Base-by-base conservation (phyloP, 2,888 invertebrate genomes). In the Zaprionus bogoriensis region DNA sequence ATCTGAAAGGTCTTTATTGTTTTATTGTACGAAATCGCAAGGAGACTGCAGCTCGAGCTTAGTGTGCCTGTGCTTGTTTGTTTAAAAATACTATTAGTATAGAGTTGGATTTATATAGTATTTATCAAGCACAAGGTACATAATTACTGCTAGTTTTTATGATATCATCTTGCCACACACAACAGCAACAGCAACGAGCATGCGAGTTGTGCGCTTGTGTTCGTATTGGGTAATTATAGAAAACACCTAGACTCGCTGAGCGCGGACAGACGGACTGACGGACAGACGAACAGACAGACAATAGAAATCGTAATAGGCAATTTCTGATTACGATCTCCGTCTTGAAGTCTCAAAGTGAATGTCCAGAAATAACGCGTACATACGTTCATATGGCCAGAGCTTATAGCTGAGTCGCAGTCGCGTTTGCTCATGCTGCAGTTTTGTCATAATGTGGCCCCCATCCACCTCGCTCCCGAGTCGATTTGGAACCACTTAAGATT, bases 1-100 rank as follows among this genome's bases (percentile, higher is more conserved):
- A 86, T 80, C 77, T 73, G 81, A 86, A 70, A 86, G 80, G 67
- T 78, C 53, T 61, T 27, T 39, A 45, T 45, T 44, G 12, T 42
- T 1, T 17, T 27, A 12, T 22, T 14, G 47, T 22, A 51, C 32
- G 12, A 30, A 67, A 36, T 28, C 32, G 53, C 69, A 69, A 63
- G 71, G 42, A 59, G 63, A 71, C 63, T 74, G 75, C 70, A 32
- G n/a, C 63, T 74, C 70, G 63, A 32, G n/a, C 28, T 41, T 14
- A 22, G 50, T 20, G 39, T 55, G 23, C n/a, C n/a, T n/a, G n/a
- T n/a, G n/a, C n/a, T n/a, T n/a, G n/a, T n/a, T n/a, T 50, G 36
- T 50, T 63, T 50, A 53, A 36, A 57, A 64, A 70, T 59, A 53
- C 42, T 51, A 62, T 63, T 69, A 52, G 50, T 57, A 57, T 20